Percentiles rank a stretch among this genome's conserved stretches.
Conservation (phyloP, 2,888 invertebrate species). For the Tipula confusa region DNA sequence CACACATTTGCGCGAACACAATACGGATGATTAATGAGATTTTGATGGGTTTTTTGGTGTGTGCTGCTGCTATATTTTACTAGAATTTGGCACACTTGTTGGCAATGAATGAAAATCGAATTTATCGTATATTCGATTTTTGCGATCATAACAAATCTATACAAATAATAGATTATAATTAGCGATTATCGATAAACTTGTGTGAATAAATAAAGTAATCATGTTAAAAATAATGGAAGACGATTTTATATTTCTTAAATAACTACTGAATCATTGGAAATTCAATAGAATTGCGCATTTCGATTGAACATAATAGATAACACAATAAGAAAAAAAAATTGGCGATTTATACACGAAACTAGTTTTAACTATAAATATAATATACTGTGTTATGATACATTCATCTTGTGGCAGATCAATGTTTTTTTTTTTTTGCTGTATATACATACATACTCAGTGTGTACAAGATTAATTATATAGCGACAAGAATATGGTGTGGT, state of each 20-base stretch:
- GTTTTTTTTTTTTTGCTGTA: too few relatives aligned
- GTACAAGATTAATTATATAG: background rate
- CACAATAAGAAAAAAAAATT: too few relatives aligned
- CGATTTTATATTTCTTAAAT: background rate
- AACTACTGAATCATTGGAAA: constrained; percentile 3
- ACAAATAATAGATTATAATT: constrained; percentile 6
- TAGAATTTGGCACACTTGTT: constrained; percentile 20
- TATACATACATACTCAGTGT: too few relatives aligned
- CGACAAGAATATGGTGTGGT: background rate
- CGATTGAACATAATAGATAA: background rate
- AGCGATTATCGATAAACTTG: background rate
- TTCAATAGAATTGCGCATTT: background rate
- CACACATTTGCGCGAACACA: background rate
- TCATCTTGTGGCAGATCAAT: constrained; percentile 12
- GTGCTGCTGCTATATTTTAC: too few relatives aligned
- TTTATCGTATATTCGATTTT: background rate
- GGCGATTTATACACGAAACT: background rate
- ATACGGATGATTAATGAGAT: background rate
- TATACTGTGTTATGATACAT: background rate
- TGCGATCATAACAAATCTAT: background rate
- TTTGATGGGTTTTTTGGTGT: background rate
- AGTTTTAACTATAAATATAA: background rate
- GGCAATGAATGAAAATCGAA: background rate
- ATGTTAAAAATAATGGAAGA: constrained; percentile 16
- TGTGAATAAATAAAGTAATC: background rate